Evolutionary conservation across 2,797 vertebrate genomes (phyloP).

Genomic region (Oreochromis mossambicus): DNA sequence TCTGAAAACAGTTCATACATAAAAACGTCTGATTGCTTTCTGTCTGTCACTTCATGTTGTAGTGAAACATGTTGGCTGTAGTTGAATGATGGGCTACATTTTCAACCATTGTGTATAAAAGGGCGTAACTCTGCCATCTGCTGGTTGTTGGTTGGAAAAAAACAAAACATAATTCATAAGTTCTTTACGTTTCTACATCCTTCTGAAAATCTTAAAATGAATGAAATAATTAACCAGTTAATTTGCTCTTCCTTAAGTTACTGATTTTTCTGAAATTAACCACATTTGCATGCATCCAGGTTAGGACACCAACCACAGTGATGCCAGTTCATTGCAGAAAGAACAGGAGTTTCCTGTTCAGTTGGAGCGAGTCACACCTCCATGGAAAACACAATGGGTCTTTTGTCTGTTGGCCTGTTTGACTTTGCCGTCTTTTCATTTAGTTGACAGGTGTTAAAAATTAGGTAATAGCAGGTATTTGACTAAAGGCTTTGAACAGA

Average conservation of each 20-base stretch:
- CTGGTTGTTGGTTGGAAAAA: conserved; percentile 1
- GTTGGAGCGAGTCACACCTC: neutral
- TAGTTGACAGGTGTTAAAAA: neutral
- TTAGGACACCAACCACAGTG: neutral
- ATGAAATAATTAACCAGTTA: neutral
- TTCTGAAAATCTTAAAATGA: neutral
- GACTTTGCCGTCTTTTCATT: neutral
- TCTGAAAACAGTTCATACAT: neutral
- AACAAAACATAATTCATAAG: neutral
- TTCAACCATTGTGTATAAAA: neutral
- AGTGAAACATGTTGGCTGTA: neutral
- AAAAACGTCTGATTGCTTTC: neutral
- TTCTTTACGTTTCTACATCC: neutral
- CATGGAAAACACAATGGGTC: neutral
- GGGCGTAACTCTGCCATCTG: neutral
- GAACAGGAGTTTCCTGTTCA: conserved; percentile 4
- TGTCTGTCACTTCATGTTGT: neutral
- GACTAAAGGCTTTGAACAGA: neutral
- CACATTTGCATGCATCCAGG: neutral
- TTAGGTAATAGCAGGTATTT: too few species aligned
- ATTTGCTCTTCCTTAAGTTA: neutral
- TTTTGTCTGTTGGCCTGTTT: neutral
- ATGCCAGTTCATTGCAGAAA: neutral
- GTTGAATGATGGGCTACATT: neutral
- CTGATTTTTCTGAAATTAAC: neutral